Evolutionary conservation across 2,797 vertebrate genomes (phyloP).

Genomic region (Balearica regulorum): DNA sequence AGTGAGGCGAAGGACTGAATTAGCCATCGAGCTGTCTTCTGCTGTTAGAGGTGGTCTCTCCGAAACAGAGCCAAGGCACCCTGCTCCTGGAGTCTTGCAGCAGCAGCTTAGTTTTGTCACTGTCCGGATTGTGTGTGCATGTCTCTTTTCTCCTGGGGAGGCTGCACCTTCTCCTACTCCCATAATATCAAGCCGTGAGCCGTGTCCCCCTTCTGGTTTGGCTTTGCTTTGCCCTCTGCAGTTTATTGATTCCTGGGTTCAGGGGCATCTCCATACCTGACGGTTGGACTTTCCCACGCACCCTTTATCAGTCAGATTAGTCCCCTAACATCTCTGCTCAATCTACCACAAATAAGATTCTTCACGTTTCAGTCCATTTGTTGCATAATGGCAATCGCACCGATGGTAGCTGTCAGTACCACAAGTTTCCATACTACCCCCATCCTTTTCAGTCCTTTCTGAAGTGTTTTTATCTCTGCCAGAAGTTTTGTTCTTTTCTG

Average conservation of each 20-base stretch:
- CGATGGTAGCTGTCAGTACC: background rate
- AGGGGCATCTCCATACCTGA: background rate
- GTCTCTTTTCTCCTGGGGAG: background rate
- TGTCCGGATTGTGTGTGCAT: background rate
- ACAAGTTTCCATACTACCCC: background rate
- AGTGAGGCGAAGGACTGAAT: background rate
- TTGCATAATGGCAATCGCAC: background rate
- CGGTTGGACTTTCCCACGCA: accelerated
- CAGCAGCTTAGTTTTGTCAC: background rate
- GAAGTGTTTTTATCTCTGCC: background rate
- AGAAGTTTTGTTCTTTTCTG: background rate
- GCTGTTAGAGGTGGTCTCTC: constrained; percentile 31
- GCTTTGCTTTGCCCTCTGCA: background rate
- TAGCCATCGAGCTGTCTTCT: background rate
- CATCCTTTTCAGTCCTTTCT: background rate
- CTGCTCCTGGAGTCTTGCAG: background rate
- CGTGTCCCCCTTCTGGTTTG: accelerated
- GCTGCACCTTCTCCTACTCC: background rate
- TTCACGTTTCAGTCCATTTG: background rate
- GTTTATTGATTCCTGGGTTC: background rate
- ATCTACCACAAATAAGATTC: background rate
- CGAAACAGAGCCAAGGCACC: background rate
- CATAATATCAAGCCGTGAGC: background rate
- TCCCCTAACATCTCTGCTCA: background rate
- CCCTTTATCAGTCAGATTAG: background rate